phyloP scores from a whole-genome alignment of 2,888 invertebrate species.

The Physocephala rufipes region DNA sequence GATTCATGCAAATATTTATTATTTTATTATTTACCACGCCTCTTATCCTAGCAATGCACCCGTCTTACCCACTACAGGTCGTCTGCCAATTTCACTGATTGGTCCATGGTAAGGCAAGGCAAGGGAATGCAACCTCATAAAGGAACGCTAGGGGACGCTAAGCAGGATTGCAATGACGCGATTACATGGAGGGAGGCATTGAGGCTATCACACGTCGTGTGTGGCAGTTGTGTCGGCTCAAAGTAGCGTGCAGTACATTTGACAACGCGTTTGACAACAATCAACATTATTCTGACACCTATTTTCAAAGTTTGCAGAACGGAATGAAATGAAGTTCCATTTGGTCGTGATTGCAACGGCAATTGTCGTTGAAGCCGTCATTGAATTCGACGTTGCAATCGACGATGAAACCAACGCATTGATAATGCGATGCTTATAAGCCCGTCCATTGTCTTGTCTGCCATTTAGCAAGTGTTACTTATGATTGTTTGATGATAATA shows the following conservation, averaged over 20 bases:
- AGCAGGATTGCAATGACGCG: neutral
- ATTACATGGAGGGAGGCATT: neutral
- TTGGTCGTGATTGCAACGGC: neutral
- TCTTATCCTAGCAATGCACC: neutral
- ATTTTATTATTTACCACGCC: neutral
- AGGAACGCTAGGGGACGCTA: neutral
- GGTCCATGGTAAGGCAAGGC: too few species aligned
- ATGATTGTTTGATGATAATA: too few species aligned
- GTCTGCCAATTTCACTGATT: too few species aligned
- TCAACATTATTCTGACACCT: constrained; percentile 30
- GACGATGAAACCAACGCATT: too few species aligned
- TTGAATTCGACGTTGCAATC: too few species aligned
- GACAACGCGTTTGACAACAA: constrained; percentile 27
- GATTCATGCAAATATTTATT: constrained; percentile 29
- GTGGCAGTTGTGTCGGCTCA: constrained; percentile 13
- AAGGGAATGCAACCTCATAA: too few species aligned
- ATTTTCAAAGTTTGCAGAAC: constrained; percentile 5
- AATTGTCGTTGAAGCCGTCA: too few species aligned
- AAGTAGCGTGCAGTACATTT: constrained; percentile 17
- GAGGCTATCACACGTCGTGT: constrained; percentile 7
- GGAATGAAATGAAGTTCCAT: constrained; percentile 10
- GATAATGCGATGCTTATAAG: neutral
- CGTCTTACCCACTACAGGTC: neutral
- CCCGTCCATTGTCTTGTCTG: neutral
- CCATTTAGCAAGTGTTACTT: too few species aligned